phyloP scores from a whole-genome alignment of 2,888 invertebrate species.

The Xestia rhomboidea region DNA sequence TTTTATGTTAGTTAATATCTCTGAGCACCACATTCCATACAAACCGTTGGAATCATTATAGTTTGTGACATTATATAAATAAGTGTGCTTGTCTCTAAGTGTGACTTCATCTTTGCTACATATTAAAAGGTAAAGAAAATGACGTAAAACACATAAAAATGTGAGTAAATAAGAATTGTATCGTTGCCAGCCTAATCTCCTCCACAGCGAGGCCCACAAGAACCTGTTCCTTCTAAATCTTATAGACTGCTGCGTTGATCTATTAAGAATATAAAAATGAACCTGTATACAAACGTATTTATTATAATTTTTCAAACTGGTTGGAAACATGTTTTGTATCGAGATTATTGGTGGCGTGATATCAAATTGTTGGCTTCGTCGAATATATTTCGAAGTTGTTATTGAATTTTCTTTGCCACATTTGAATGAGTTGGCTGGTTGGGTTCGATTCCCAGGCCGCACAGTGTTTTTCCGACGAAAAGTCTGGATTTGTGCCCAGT shows the following conservation, averaged over 20 bases:
- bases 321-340: conserved; percentile 40
- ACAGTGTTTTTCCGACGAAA: too few relatives aligned
- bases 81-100: background rate
- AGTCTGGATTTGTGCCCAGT: background rate
- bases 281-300: conserved; percentile 34
- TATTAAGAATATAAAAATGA: conserved; percentile 28
- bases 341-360: conserved; percentile 16
- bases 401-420: background rate
- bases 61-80: background rate
- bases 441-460: background rate
- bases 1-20: background rate
- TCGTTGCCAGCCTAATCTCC: background rate
- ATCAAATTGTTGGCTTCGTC: background rate
- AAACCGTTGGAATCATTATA: background rate
- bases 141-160: background rate
- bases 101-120: too few relatives aligned
- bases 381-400: background rate
- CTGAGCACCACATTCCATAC: background rate
- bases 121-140: background rate
- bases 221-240: conserved; percentile 45
- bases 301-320: conserved; percentile 44
- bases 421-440: background rate
- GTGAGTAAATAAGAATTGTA: background rate
- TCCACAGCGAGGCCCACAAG: conserved; percentile 35
- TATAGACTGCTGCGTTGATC: conserved; percentile 9